Conservation (phyloP, 2,888 invertebrate species). For the Folsomia candida region DNA sequence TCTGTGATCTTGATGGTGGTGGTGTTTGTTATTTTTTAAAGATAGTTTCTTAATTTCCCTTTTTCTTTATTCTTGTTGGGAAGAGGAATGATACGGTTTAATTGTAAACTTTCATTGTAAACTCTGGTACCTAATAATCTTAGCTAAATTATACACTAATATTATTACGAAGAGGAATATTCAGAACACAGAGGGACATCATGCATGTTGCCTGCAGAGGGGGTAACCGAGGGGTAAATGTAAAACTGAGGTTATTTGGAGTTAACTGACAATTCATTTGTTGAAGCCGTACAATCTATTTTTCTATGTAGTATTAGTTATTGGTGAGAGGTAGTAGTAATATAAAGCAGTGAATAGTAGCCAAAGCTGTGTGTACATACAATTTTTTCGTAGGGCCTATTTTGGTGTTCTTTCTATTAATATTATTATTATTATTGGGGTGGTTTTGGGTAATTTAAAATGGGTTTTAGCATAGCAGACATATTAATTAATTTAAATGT, state of each 20-base stretch:
- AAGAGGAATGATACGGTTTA: conserved; percentile 5
- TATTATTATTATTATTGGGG: too few species aligned
- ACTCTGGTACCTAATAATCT: conserved; percentile 13
- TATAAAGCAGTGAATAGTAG: too few species aligned
- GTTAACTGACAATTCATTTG: conserved; percentile 13
- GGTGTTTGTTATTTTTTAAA: conserved; percentile 28
- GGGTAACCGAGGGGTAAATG: conserved; percentile 14
- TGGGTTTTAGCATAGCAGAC: not conserved
- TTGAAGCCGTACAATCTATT: conserved; percentile 19
- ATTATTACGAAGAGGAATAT: not conserved
- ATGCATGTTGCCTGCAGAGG: not conserved
- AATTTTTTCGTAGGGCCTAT: not conserved
- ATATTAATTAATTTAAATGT: not conserved
- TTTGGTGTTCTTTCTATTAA: not conserved
- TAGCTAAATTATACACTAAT: not conserved
- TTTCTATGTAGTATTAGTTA: conserved; percentile 17
- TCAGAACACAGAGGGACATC: too few species aligned
- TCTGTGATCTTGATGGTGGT: conserved; percentile 46
- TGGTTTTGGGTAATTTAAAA: conserved; percentile 4
- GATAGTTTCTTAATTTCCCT: conserved; percentile 13
- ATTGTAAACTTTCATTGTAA: conserved; percentile 7
- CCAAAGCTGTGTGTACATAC: not conserved
- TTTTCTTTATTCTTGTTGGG: conserved; percentile 8
- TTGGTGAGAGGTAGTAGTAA: not conserved
- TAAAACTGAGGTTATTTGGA: conserved; percentile 13